Percentiles rank a stretch among this genome's conserved stretches.
phyloP scores from a whole-genome alignment of 2,888 invertebrate species.

The Pseudococcus viburni region DNA sequence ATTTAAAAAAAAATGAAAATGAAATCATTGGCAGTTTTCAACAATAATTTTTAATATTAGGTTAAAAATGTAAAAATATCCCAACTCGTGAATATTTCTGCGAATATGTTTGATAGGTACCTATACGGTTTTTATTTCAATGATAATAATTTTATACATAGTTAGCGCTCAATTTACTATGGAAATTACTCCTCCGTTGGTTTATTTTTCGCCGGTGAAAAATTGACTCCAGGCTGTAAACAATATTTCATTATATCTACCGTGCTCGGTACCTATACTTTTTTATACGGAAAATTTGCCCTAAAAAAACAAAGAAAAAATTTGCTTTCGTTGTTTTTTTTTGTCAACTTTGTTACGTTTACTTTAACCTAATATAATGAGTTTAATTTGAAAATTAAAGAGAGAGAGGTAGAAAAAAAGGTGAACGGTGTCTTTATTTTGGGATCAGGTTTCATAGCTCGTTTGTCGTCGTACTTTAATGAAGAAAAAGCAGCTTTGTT shows the following conservation, averaged over 20 bases:
- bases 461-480: neutral
- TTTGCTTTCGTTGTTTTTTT: neutral
- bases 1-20: too few relatives aligned
- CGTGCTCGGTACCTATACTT: neutral
- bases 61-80: neutral
- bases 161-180: neutral
- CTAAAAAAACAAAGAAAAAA: neutral
- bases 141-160: neutral
- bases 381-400: constrained; percentile 5
- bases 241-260: neutral
- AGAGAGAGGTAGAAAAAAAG: neutral
- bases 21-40: too few relatives aligned
- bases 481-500: neutral
- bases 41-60: too few relatives aligned
- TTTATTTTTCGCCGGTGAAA: neutral
- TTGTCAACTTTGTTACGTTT: constrained; percentile 1
- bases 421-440: neutral
- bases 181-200: neutral
- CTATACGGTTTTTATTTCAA: too few relatives aligned
- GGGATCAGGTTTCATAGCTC: constrained; percentile 4
- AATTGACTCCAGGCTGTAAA: neutral
- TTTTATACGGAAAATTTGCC: neutral
- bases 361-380: neutral
- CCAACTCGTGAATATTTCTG: neutral
- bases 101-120: neutral